phyloP scores from a whole-genome alignment of 2,797 vertebrate species.

The Pachyuromys duprasi region DNA sequence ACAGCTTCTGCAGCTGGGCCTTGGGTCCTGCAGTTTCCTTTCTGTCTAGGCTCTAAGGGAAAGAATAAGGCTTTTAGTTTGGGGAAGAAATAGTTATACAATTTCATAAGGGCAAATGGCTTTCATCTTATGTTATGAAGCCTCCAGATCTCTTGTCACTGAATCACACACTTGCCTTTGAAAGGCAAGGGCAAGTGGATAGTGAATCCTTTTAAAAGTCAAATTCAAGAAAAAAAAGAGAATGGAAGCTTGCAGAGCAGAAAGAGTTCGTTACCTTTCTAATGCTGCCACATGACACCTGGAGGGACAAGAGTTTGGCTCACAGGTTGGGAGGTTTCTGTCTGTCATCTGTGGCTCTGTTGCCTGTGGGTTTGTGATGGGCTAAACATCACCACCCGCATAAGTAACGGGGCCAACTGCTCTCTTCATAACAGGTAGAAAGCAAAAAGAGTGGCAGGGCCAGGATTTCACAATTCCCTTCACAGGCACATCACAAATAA shows the following conservation, averaged over 20 bases:
- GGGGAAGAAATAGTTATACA: conserved; percentile 60
- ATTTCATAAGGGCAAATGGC: conserved; percentile 57
- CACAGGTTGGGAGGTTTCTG: background rate
- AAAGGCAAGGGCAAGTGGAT: conserved; percentile 32
- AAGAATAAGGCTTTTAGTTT: conserved; percentile 37
- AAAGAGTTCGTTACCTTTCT: background rate
- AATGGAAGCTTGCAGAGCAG: background rate
- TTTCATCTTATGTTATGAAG: conserved; percentile 52
- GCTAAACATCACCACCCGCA: too few relatives aligned
- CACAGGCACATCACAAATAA: background rate
- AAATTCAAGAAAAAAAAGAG: background rate
- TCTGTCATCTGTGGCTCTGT: background rate
- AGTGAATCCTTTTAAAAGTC: background rate
- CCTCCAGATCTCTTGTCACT: conserved; percentile 40
- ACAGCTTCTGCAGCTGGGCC: conserved; percentile 53
- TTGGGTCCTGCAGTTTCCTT: conserved; percentile 38
- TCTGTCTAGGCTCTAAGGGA: conserved; percentile 20
- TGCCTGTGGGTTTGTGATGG: too few relatives aligned
- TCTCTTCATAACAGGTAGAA: background rate
- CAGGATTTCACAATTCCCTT: too few relatives aligned
- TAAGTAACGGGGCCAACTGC: background rate
- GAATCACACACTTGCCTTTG: conserved; percentile 38
- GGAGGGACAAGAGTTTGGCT: background rate
- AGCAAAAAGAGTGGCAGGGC: background rate
- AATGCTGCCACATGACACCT: background rate